Conservation (phyloP, 2,113 vertebrate genomes). For the Corythornis vintsioides region DNA sequence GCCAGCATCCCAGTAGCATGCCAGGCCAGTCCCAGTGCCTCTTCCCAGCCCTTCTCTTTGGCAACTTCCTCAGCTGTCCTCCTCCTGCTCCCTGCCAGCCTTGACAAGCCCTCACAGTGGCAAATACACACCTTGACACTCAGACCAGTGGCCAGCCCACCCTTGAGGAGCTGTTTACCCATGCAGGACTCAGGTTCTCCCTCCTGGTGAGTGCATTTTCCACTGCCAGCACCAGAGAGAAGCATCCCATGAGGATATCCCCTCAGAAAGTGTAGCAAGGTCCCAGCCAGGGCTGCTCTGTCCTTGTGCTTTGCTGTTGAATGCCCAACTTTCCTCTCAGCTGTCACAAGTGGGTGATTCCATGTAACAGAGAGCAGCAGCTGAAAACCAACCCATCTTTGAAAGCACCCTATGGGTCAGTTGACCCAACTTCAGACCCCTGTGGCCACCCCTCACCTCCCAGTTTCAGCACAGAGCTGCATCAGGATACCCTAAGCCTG, state of each 20-base stretch:
- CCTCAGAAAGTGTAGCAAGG: accelerated
- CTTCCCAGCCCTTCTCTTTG: neutral
- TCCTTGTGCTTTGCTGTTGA: neutral
- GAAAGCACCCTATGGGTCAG: neutral
- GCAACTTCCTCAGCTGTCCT: neutral
- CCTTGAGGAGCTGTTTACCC: neutral
- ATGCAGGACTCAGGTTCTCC: neutral
- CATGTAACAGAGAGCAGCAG: neutral
- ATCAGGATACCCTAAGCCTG: neutral
- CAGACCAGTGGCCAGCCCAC: neutral
- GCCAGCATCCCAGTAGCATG: neutral
- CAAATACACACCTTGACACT: neutral
- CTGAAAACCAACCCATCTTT: neutral
- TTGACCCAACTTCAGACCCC: neutral
- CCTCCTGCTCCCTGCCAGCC: neutral
- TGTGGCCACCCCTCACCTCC: neutral
- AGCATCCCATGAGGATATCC: accelerated
- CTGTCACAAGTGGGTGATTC: neutral
- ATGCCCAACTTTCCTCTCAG: neutral
- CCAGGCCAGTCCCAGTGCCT: neutral
- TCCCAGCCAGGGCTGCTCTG: neutral
- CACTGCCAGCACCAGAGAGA: neutral
- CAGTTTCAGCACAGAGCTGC: neutral
- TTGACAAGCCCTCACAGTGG: neutral
- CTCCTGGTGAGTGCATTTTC: neutral